These are phyloP conservation scores for Diplolepis rosae DNA, from an alignment of 2,888 invertebrate species.

Conservation along the genomic window DNA sequence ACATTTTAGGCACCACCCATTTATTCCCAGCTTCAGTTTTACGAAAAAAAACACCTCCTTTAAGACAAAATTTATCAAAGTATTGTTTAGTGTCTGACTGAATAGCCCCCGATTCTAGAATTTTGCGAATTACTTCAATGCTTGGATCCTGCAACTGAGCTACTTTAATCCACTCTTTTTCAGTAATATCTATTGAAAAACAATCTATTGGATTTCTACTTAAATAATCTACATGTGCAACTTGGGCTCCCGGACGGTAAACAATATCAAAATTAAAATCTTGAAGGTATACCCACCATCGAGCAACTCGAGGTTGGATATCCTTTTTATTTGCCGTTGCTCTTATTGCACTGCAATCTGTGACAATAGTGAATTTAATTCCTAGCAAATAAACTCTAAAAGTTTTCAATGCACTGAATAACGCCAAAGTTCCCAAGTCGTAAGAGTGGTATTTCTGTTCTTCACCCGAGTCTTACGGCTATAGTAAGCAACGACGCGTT, in stretches of 20 bases:
- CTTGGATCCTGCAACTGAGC: constrained; percentile 46
- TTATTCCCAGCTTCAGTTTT: constrained; percentile 40
- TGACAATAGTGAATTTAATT: too few relatives aligned
- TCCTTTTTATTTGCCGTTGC: too few relatives aligned
- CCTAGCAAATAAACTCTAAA: too few relatives aligned
- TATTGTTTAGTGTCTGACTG: constrained; percentile 39
- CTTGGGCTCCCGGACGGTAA: constrained; percentile 44
- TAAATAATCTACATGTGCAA: constrained; percentile 50
- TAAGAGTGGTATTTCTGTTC: too few relatives aligned
- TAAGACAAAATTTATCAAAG: constrained; percentile 38
- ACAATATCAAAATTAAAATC: constrained; percentile 46
- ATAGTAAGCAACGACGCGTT: too few relatives aligned
- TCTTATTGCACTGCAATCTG: too few relatives aligned
- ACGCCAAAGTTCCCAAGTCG: too few relatives aligned
- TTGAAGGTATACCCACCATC: constrained; percentile 57
- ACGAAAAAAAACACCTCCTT: constrained; percentile 43
- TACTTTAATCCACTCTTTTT: constrained; percentile 49
- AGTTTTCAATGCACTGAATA: too few relatives aligned
- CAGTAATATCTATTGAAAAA: constrained; percentile 38
- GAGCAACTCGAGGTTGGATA: constrained; percentile 58
- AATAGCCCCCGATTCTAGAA: constrained; percentile 34
- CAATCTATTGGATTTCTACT: constrained; percentile 47
- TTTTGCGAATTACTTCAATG: constrained; percentile 40
- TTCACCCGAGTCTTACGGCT: too few relatives aligned
- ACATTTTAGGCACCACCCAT: constrained; percentile 61